phyloP scores from a whole-genome alignment of 2,113 vertebrate genomes.

The Cisticola juncidis region DNA sequence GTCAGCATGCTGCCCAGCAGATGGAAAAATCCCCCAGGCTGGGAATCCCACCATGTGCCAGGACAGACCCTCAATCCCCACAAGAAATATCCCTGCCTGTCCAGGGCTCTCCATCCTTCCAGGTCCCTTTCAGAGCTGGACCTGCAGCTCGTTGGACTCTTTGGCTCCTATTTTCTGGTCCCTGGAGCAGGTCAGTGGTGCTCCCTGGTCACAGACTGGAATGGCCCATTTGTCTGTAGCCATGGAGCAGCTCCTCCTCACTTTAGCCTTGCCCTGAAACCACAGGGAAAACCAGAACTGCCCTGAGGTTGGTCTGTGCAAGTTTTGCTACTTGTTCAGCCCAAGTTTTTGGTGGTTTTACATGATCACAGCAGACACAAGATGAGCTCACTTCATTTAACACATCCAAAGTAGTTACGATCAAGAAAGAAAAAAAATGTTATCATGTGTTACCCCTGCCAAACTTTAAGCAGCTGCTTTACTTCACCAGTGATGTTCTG shows the following conservation, averaged over 20 bases:
- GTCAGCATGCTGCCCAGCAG: neutral
- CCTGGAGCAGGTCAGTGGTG: neutral
- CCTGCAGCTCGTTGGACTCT: neutral
- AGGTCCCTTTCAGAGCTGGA: neutral
- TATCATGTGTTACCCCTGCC: neutral
- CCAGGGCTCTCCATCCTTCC: neutral
- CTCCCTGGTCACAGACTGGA: neutral
- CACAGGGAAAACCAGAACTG: neutral
- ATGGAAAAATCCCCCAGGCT: neutral
- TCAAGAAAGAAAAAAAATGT: neutral
- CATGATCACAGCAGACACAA: neutral
- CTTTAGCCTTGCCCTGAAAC: neutral
- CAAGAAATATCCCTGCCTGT: neutral
- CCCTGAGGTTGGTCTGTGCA: neutral
- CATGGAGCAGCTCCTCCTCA: neutral
- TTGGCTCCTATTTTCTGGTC: neutral
- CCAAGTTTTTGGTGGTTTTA: neutral
- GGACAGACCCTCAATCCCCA: neutral
- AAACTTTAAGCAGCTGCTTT: neutral
- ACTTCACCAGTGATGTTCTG: neutral
- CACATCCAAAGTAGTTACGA: slow-evolving; percentile 1
- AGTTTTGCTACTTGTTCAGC: neutral
- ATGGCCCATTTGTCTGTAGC: accelerated
- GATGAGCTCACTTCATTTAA: slow-evolving; percentile 32
- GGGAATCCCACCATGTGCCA: neutral